These are phyloP conservation scores for Bettongia penicillata DNA, from an alignment of 2,113 vertebrate species.

Conservation along the genomic window DNA sequence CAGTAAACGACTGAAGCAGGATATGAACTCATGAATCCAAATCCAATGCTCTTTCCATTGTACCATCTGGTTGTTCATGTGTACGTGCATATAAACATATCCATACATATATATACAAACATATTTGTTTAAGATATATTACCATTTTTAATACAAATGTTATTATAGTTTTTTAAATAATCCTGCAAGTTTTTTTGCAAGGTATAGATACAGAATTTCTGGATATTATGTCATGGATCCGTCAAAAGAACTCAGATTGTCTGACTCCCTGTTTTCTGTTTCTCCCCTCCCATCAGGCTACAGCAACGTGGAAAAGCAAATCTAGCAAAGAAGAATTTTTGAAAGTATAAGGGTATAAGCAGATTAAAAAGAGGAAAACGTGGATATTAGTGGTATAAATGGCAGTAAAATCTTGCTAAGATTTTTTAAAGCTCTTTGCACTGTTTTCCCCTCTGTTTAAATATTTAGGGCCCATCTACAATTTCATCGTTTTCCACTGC, in stretches of 20 bases:
- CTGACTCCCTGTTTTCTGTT: not conserved
- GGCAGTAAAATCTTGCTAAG: not conserved
- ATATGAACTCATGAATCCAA: too few relatives aligned
- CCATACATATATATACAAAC: not conserved
- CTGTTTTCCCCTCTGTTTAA: not conserved
- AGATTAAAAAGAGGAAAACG: not conserved
- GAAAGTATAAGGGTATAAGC: not conserved
- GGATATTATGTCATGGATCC: not conserved
- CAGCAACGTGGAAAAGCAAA: not conserved
- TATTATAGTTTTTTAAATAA: too few relatives aligned
- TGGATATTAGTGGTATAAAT: not conserved
- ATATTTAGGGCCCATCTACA: not conserved
- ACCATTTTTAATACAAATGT: too few relatives aligned
- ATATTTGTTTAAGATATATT: not conserved
- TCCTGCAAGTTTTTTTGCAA: not conserved
- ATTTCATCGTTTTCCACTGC: conserved; percentile 28
- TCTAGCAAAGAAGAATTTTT: not conserved
- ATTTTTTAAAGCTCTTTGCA: not conserved
- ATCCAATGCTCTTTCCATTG: too few relatives aligned
- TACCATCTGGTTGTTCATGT: too few relatives aligned
- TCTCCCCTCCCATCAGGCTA: not conserved
- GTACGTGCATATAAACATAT: too few relatives aligned
- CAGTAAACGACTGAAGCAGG: too few relatives aligned
- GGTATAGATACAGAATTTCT: not conserved
- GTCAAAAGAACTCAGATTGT: not conserved